Conservation (phyloP, 2,113 vertebrate species). For the Thunnus thynnus region DNA sequence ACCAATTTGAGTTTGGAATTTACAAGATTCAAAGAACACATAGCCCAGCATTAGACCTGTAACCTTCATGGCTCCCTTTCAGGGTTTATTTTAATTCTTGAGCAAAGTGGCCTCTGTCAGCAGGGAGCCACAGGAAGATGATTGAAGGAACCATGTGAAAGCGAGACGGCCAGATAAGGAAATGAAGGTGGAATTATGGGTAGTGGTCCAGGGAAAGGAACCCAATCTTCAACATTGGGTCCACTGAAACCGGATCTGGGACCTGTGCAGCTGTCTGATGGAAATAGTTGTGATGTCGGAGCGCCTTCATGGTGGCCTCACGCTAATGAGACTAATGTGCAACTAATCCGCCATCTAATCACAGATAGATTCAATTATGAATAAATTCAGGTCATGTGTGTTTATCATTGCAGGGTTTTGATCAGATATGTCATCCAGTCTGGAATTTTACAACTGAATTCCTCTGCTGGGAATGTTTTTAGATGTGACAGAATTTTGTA, state of each 20-base stretch:
- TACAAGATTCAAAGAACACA: neutral
- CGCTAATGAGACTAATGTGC: constrained; percentile 40
- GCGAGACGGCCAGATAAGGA: constrained; percentile 78
- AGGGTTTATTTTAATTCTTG: constrained; percentile 61
- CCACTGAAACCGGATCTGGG: constrained; percentile 79
- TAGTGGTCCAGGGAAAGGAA: constrained; percentile 83
- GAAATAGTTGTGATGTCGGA: constrained; percentile 69
- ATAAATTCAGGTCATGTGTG: neutral
- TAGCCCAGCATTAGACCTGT: neutral
- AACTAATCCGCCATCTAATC: constrained; percentile 41
- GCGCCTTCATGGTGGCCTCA: constrained; percentile 36
- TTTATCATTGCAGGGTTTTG: constrained; percentile 18
- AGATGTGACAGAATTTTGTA: neutral
- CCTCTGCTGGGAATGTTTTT: neutral
- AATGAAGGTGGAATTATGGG: constrained; percentile 73
- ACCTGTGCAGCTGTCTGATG: constrained; percentile 86
- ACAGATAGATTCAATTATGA: constrained; percentile 9
- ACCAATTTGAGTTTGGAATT: constrained; percentile 17
- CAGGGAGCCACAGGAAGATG: constrained; percentile 38
- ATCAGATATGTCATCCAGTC: neutral
- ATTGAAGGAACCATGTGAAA: constrained; percentile 70
- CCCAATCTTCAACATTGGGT: constrained; percentile 71
- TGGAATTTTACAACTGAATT: neutral
- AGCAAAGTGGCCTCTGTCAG: constrained; percentile 43
- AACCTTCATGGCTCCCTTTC: constrained; percentile 2